phyloP scores from a whole-genome alignment of 2,888 invertebrate species.

The Cheiracanthium punctorium region DNA sequence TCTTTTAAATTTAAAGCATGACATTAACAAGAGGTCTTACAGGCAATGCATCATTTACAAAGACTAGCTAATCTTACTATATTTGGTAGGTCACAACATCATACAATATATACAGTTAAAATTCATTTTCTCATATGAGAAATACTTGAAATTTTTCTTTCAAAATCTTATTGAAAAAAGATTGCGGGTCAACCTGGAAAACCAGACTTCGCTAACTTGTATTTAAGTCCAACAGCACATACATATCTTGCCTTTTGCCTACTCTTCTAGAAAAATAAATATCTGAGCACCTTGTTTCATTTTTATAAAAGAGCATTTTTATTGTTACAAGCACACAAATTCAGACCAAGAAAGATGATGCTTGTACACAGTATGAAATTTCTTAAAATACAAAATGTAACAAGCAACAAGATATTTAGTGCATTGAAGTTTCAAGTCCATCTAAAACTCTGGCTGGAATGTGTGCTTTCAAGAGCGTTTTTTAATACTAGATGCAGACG shows the following conservation, averaged over 20 bases:
- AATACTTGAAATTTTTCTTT: no score
- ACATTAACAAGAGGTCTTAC: no score
- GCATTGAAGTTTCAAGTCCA: not conserved
- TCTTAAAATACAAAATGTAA: slow-evolving; percentile 45
- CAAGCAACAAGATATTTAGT: slow-evolving; percentile 23
- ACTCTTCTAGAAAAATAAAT: slow-evolving; percentile 40
- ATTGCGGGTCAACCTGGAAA: no score
- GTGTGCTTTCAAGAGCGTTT: slow-evolving; percentile 52
- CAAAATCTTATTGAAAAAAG: no score
- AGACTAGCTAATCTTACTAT: no score
- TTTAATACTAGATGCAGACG: slow-evolving; percentile 43
- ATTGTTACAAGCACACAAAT: not conserved
- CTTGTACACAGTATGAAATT: slow-evolving; percentile 16
- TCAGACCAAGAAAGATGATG: not conserved
- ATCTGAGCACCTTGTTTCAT: slow-evolving; percentile 32
- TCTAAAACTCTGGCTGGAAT: slow-evolving; percentile 11
- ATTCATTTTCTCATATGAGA: no score
- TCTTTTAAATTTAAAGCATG: no score
- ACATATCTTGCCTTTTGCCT: not conserved
- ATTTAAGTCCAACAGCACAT: not conserved
- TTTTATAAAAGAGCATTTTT: slow-evolving; percentile 1
- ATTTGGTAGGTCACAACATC: no score
- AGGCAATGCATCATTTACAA: no score
- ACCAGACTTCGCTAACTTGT: no score
- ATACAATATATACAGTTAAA: no score